Base-by-base conservation (phyloP, 2,113 vertebrate species). In the Sarotherodon lohbergeri region DNA sequence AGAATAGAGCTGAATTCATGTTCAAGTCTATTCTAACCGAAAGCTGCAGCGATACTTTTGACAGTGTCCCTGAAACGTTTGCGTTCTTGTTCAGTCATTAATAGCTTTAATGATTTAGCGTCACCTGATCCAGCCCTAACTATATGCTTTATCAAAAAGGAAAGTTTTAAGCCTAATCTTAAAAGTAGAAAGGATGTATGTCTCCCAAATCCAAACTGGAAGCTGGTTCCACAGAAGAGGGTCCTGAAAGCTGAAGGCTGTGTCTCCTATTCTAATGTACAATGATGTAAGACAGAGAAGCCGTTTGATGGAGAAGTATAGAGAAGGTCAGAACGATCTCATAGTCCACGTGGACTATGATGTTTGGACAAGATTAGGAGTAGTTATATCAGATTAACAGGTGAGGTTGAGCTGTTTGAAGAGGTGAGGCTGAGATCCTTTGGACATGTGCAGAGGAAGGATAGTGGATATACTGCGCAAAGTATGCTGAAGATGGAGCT, bases 381-480 rank as follows among this genome's bases (percentile, higher is more conserved):
- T 71, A 13, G 0, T 22, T 41, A 24, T 41, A 24, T 14, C n/a
- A 41, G n/a, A 68, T 39, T 39, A 39, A 68, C 63, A 68, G 63
- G 36, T 68, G 36, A 68, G 63, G 66, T 24, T 71, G 66, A 71
- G 66, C 36, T 24, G n/a, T 71, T 71, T 43, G 12, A 41, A 43
- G 36, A 24, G 36, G 19, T 41, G 3, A 68, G 0, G n/a, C 7
- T 68, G 63, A 71, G 39, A 71, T 71, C 1, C n/a, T 24, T 43
- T 71, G 36, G 66, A 71, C 7, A 1, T 24, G 36, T 43, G 39
- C 7, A 24, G 39, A 43, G 36, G 66, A 71, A 41, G 66, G 66
- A 43, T 71, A 71, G 36, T 9, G 36, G 36, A 8, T 71, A 41
- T 12, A 22, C n/a, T 71, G 1, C 0, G 0, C 61, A 3, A 66